Evolutionary conservation across 2,797 vertebrate genomes (phyloP).

Genomic region (Cynodonichthys magdalenae): DNA sequence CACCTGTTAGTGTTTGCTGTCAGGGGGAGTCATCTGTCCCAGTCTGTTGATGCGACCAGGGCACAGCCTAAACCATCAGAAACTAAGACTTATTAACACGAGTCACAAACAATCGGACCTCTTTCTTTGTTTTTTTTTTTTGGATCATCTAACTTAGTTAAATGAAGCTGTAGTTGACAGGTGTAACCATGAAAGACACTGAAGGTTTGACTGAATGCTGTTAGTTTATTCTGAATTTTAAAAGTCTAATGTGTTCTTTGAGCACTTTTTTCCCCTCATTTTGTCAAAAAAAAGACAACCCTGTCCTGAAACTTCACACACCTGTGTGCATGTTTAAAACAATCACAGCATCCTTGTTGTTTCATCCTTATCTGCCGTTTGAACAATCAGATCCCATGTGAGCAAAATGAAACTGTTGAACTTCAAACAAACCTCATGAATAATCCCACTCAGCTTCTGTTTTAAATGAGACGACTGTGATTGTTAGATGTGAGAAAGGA

Average conservation of each 20-base stretch:
- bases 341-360: constrained; percentile 72
- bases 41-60: constrained; percentile 56
- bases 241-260: too few relatives aligned
- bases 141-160: too few relatives aligned
- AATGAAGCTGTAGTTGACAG: too few relatives aligned
- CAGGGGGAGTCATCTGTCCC: constrained; percentile 61
- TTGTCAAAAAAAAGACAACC: too few relatives aligned
- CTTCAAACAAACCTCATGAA: constrained; percentile 86
- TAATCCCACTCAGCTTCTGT: constrained; percentile 75
- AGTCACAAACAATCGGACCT: too few relatives aligned
- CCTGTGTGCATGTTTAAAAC: constrained; percentile 74
- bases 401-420: constrained; percentile 76
- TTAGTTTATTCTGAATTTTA: too few relatives aligned
- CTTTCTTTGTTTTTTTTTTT: too few relatives aligned
- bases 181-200: too few relatives aligned
- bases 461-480: constrained; percentile 75
- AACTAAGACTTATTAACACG: too few relatives aligned
- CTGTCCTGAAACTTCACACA: too few relatives aligned
- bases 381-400: constrained; percentile 78
- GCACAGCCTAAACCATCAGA: constrained; percentile 22
- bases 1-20: constrained; percentile 76
- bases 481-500: constrained; percentile 71
- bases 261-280: too few relatives aligned
- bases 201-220: too few relatives aligned
- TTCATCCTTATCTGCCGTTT: constrained; percentile 79